Evolutionary conservation across 2,888 invertebrate species (phyloP), one percentile per base, ranked within the genome.

Genomic region (Tetranychus truncatus): DNA sequence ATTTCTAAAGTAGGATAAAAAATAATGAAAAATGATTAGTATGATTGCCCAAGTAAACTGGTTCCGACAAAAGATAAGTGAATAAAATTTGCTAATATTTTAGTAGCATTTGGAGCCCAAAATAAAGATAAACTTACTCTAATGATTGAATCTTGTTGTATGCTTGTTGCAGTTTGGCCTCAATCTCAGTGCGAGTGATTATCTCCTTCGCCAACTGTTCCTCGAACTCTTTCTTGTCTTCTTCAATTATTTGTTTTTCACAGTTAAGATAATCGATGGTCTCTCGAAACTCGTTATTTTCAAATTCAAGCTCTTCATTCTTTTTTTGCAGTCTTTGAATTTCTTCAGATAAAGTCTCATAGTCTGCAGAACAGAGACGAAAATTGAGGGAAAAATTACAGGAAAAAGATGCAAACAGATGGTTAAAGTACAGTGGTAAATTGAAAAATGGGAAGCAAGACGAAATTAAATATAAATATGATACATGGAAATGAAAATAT

Each of bases 241-340:
- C 69, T 69, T 69, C 69, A 8, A 69, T 24, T 20, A 69, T 69
- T 69, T 69, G 69, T 24, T 69, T 69, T 21, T 69, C 69, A 69
- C 20, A 11, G 20, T 69, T 69, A 1, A 69, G 69, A 21, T 69
- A 69, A 69, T 20, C 20, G 11, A 69, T 24, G 6, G 20, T 24
- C 69, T 69, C 69, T 69, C 34, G 20, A 20, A 69, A 20, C 20
- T 69, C 69, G 18, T 69, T 69, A 21, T 69, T 69, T 20, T 69
- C 69, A 69, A 69, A 69, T 24, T 69, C 34, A 24, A 69, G 34
- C 20, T 69, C 69, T 20, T 69, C 69, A 69, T 69, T 69, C 20
- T 69, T 24, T 7, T 24, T 20, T 9, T 69, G 20, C 21, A 69
- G 20, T 69, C 69, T 20, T 24, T 24, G 34, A 69, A 69, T 69